These are phyloP conservation scores for Hepsetus odoe DNA, from an alignment of 2,113 vertebrate genomes.

Conservation along the genomic window DNA sequence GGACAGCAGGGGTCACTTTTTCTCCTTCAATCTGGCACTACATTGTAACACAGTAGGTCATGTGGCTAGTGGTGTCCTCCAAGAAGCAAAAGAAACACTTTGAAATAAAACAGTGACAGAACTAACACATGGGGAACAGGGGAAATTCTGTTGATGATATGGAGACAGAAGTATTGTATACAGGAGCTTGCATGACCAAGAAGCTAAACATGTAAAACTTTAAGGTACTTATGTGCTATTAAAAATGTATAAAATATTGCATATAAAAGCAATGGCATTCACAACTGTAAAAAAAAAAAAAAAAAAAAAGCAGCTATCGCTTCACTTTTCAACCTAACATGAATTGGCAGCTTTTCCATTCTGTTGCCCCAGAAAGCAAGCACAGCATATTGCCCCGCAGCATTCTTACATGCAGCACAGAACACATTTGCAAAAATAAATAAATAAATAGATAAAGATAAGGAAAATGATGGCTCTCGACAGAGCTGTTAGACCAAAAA, in stretches of 20 bases:
- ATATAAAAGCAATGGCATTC: neutral
- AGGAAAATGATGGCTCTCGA: neutral
- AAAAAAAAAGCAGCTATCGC: neutral
- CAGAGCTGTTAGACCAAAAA: neutral
- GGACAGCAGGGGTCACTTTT: neutral
- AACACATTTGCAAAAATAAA: neutral
- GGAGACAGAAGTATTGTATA: neutral
- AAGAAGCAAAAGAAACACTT: neutral
- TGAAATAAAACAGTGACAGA: neutral
- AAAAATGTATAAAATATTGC: slow-evolving; percentile 15
- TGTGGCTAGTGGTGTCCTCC: neutral
- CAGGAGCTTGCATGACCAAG: neutral
- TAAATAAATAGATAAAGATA: neutral
- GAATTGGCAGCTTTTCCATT: slow-evolving; percentile 28
- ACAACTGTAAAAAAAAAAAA: neutral
- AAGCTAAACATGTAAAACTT: neutral
- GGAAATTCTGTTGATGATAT: neutral
- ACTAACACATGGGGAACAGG: neutral
- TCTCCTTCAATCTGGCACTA: neutral
- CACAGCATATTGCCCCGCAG: slow-evolving; percentile 17
- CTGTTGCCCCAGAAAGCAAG: slow-evolving; percentile 11
- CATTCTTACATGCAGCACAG: neutral
- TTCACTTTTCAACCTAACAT: slow-evolving; percentile 11
- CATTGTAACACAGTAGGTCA: neutral
- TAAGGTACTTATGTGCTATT: slow-evolving; percentile 2